These are phyloP conservation scores for Siderastrea radians DNA, from an alignment of 92 coral and sea anemone genomes.

Conservation along the genomic window DNA sequence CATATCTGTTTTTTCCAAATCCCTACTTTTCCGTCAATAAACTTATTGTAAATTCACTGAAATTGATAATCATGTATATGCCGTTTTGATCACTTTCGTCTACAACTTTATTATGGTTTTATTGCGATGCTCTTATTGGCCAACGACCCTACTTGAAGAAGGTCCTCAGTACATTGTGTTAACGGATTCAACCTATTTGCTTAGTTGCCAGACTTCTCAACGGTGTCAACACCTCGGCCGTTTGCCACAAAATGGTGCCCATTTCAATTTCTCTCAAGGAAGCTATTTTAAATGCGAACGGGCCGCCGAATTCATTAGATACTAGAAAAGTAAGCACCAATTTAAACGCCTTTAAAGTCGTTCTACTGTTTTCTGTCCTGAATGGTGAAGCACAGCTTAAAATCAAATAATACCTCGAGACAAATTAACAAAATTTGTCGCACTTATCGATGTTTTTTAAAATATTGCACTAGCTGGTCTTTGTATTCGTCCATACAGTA, in stretches of 20 bases:
- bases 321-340: background rate
- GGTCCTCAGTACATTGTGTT: background rate
- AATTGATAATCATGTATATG: no score
- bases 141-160: background rate
- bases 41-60: no score
- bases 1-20: background rate
- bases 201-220: slow-evolving; percentile 7
- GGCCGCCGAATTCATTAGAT: slow-evolving; percentile 1
- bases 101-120: no score
- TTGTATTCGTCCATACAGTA: background rate
- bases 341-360: background rate
- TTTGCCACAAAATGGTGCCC: slow-evolving; percentile 1
- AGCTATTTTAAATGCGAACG: background rate
- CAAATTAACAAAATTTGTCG: background rate
- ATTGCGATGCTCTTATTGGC: background rate
- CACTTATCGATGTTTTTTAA: background rate
- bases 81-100: no score
- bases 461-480: background rate
- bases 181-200: background rate
- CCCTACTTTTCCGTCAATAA: no score
- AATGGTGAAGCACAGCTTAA: background rate
- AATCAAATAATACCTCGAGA: background rate
- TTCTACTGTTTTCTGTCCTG: slow-evolving; percentile 8
- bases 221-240: background rate
- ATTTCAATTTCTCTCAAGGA: background rate